Evolutionary conservation across 2,797 vertebrate species (phyloP).

Genomic region (Cuniculus paca): DNA sequence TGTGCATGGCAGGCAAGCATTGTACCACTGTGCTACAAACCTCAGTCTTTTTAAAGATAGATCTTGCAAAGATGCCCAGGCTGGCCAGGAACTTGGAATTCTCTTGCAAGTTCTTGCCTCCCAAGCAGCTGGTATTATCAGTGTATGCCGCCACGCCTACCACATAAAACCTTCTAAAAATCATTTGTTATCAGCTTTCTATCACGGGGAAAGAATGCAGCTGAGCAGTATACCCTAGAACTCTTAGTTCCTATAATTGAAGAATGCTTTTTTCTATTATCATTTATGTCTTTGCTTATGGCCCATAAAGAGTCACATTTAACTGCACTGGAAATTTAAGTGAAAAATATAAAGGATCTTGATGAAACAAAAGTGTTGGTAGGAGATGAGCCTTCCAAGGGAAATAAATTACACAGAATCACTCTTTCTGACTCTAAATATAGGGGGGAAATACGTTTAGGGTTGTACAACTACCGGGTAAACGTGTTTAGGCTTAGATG

Average conservation of each 20-base stretch:
- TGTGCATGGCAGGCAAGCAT: neutral
- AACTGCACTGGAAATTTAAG: conserved; percentile 82
- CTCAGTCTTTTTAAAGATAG: neutral
- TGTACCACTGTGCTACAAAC: neutral
- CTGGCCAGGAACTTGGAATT: neutral
- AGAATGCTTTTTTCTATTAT: conserved; percentile 80
- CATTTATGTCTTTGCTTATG: conserved; percentile 84
- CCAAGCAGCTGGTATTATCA: neutral
- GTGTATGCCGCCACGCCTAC: neutral
- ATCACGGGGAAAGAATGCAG: conserved; percentile 63
- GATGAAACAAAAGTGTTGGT: conserved; percentile 80
- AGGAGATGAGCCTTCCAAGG: conserved; percentile 77
- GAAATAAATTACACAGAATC: conserved; percentile 82
- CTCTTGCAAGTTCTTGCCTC: neutral
- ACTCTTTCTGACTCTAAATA: conserved; percentile 78
- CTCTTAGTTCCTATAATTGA: conserved; percentile 75
- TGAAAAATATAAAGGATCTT: conserved; percentile 82
- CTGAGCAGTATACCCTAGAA: conserved; percentile 63
- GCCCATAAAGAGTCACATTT: conserved; percentile 82
- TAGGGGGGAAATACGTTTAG: conserved; percentile 73
- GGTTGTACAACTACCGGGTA: conserved; percentile 66
- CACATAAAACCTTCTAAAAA: conserved; percentile 39
- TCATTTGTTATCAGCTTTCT: conserved; percentile 62
- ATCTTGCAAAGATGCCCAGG: neutral
- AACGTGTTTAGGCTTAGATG: conserved; percentile 50